Base-by-base conservation (phyloP, 2,888 invertebrate species). In the Tenthredo amoena region DNA sequence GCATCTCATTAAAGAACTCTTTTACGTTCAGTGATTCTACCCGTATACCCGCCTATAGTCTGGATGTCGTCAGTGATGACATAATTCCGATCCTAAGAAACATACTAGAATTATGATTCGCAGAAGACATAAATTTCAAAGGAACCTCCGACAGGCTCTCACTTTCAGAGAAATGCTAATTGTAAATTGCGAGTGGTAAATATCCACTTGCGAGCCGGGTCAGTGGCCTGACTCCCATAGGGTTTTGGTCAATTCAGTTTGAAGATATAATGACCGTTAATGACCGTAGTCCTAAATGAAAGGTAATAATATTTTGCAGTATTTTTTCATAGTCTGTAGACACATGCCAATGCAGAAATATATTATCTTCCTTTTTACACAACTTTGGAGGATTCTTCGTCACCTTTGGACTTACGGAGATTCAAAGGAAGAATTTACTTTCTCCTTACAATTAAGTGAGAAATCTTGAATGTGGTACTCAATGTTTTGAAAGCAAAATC, bases 1-100 rank as follows among this genome's bases (percentile, higher is more conserved):
- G 81, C 37, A 40, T 62, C 12, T 62, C 40, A 81, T 81, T 81
- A 81, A 40, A 21, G 26, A 62, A 81, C 26, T 50, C 58, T 81
- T 62, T 37, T 62, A 81, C 37, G 40, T 10, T 81, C n/a, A 10
- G 62, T 40, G 62, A 81, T 37, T 62, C 15, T 81, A 31, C 15
- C 34, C 5, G 18, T 34, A 18, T 37, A 81, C 58, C 62, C 26
- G 26, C 1, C 12, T 34, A 10, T 31, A 10, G 58, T 50, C 26
- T 79, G 34, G n/a, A 79, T 37, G n/a, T 50, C 55, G n/a, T 50
- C 34, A 81, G 50, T 40, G 21, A 37, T 62, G 81, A 62, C 81
- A 62, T 77, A 47, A 43, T 37, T 79, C 2, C 9, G n/a, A 79
- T 79, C 62, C 31, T 26, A 21, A 34, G 43, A 9, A 18, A 18